Evolutionary conservation across 2,797 vertebrate species (phyloP).

Genomic region (Rallus crepitans): DNA sequence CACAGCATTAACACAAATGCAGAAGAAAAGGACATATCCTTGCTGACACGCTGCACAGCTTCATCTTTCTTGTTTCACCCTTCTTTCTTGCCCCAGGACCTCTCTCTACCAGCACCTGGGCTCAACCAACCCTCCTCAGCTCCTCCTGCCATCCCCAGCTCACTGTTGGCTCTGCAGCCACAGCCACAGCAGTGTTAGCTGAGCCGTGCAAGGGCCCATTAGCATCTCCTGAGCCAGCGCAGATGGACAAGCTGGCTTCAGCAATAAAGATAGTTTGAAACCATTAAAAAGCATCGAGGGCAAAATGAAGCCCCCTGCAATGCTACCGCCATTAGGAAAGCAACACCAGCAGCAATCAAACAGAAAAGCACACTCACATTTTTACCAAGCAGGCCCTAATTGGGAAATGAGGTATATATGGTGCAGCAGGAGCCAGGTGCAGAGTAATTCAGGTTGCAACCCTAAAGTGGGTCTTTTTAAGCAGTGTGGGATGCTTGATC

Average conservation of each 20-base stretch:
- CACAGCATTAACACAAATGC: background rate
- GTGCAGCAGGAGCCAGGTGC: background rate
- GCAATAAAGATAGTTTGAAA: background rate
- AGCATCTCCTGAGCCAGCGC: background rate
- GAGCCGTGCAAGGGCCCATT: background rate
- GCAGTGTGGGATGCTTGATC: background rate
- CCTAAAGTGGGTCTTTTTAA: background rate
- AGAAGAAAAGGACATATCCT: background rate
- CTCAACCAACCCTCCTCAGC: background rate
- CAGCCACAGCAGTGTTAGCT: accelerated
- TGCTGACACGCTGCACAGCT: background rate
- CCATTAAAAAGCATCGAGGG: background rate
- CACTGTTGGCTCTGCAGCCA: accelerated
- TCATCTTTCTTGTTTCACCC: background rate
- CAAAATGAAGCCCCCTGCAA: background rate
- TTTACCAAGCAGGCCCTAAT: background rate
- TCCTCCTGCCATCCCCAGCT: background rate
- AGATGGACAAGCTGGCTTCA: conserved; percentile 2
- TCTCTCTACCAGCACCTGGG: background rate
- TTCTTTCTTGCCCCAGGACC: background rate
- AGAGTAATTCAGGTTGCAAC: background rate
- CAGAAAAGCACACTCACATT: background rate
- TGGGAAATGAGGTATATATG: background rate
- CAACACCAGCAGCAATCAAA: background rate
- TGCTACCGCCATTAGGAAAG: background rate